Base-by-base conservation (phyloP, 1,140 invertebrate genomes). In the Drosophila obscura region DNA sequence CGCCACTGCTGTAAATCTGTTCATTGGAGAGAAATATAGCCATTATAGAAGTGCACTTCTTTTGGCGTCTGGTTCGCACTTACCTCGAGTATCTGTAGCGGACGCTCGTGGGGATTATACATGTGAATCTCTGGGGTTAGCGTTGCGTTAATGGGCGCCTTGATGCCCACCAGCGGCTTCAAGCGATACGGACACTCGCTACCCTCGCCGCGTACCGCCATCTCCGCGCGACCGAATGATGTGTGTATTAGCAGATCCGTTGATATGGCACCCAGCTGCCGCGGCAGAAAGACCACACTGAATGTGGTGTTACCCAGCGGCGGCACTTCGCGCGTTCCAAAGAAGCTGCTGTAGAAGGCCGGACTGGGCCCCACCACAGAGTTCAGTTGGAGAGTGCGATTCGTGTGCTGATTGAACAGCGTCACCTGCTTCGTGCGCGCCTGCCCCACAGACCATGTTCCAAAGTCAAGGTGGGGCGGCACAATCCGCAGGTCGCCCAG, bases 301-400 rank as follows among this genome's bases (percentile, higher is more conserved):
- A 99, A 99, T 65, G 97, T 96, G 73, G 98, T 99, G 92, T 99
- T 99, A 50, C 96, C 96, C 61, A 96, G 94, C 49, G 97, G 97
- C 85, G 96, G 95, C 91, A 99, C 95, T 92, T 97, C 96, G 94
- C 97, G 97, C 89, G 97, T 95, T 92, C 97, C 95, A 93, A 97
- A 97, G 94, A 97, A 98, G 75, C 97, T 97, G 92, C 97, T 97
- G 92, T 97, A 96, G 93, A 98, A 98, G 93, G 97, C 95, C 63
- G 95, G 94, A 61, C 96, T 97, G 91, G 95, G 96, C 74, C 97
- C 97, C 50, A 96, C 97, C 92, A 98, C 97, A 49, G 96, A 96
- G 90, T 95, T 94, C 82, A 98, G 93, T 92, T 97, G 96, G 83
- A 98, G 94, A 77, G 94, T 97, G 52, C 91, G 92, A 78, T 94